Percentiles rank a stretch among this genome's conserved stretches.
Evolutionary conservation across 2,888 invertebrate species (phyloP).

Genomic region (Ichneumoninae sp.): DNA sequence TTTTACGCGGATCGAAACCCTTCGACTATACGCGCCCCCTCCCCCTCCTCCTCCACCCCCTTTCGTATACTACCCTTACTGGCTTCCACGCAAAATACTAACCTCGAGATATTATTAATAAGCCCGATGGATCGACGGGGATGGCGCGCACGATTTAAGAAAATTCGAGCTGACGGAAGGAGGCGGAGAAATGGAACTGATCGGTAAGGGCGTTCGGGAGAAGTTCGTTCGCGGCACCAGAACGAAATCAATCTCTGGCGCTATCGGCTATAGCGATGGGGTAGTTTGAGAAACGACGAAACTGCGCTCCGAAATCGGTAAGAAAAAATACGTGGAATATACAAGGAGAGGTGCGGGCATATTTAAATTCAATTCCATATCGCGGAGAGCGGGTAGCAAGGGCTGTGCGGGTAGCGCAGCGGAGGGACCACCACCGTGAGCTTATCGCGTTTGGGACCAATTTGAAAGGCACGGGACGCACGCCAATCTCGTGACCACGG

Average conservation of each 20-base stretch:
- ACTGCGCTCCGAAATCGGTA: slow-evolving; percentile 76
- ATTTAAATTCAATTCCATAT: slow-evolving; percentile 81
- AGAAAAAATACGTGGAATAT: slow-evolving; percentile 41
- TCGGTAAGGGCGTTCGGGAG: background rate
- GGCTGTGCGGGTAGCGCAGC: slow-evolving; percentile 3
- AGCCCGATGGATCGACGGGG: slow-evolving; percentile 69
- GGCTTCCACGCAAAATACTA: slow-evolving; percentile 79
- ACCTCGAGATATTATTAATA: slow-evolving; percentile 84
- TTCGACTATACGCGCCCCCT: slow-evolving; percentile 68
- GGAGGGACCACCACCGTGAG: slow-evolving; percentile 54
- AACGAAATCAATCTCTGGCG: slow-evolving; percentile 55
- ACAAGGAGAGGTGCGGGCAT: slow-evolving; percentile 65
- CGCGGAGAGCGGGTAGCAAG: slow-evolving; percentile 66
- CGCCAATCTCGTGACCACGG: slow-evolving; percentile 8
- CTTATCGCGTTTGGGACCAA: slow-evolving; percentile 80
- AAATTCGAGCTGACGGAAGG: slow-evolving; percentile 1
- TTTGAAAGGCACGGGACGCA: slow-evolving; percentile 69
- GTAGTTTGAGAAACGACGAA: slow-evolving; percentile 62
- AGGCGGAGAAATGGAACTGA: slow-evolving; percentile 80
- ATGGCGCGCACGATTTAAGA: slow-evolving; percentile 1
- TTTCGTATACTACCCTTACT: slow-evolving; percentile 47
- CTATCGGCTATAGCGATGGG: slow-evolving; percentile 27
- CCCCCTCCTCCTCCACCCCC: slow-evolving; percentile 15
- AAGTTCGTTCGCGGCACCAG: slow-evolving; percentile 45
- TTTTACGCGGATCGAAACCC: slow-evolving; percentile 63